Base-by-base conservation (phyloP, 1,140 invertebrate species). In the Drosophila arawakana region DNA sequence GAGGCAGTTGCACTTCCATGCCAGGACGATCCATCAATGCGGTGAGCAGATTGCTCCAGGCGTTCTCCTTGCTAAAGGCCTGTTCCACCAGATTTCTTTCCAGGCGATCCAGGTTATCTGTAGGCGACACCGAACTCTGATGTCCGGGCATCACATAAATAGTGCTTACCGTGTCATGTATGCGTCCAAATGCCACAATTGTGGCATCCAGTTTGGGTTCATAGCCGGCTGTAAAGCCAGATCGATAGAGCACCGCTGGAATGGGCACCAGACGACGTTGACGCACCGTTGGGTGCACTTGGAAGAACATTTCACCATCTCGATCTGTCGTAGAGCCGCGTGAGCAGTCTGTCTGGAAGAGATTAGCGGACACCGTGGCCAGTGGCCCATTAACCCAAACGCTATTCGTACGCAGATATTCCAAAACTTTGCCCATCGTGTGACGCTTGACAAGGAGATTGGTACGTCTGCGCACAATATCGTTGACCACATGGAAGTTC, bases 261-360 rank as follows among this genome's bases (percentile, higher is more conserved):
- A 97, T 95, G 0, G 96, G 96, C 1, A 97, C 94, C 1, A 97
- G 92, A 52, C 96, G 94, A 13, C 97, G 93, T 91, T 97, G 96
- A 39, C 96, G 94, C 0, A 96, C 95, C 0, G 95, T 95, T 0
- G 96, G 96, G 15, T 95, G 94, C 0, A 97, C 96, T 5, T 96
- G 96, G 81, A 97, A 97, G 89, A 97, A 97, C 93, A 97, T 94
- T 91, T 97, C 96, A 1, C 96, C 96, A 78, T 97, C 96, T 52
- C 96, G 92, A 6, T 96, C 95, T 41, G 95, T 94, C 7, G 95
- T 95, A 2, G 96, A 96, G 6, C 95, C 95, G 41, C 93, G 92
- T 0, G 94, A 93, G 91, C 96, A 97, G 71, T 97, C 96, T 4
- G 96, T 97, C 94, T 96, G 93, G 82, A 97, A 97, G 30, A 97